Evolutionary conservation across 2,888 invertebrate genomes (phyloP).

Genomic region (Fissipunctia ypsillon): DNA sequence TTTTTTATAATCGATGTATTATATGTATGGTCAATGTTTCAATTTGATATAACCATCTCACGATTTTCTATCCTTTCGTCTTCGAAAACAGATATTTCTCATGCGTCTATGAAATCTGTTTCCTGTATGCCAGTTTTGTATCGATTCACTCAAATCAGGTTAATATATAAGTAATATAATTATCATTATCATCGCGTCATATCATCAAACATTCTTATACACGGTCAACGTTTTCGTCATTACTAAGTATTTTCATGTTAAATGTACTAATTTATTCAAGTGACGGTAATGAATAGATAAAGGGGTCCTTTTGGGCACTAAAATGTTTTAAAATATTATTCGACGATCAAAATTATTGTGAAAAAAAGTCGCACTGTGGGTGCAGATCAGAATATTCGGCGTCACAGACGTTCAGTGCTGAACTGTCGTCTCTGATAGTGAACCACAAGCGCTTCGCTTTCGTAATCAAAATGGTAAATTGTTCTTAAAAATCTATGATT

Average conservation of each 20-base stretch:
- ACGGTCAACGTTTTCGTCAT: constrained; percentile 61
- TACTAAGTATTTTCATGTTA: constrained; percentile 67
- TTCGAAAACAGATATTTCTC: constrained; percentile 16
- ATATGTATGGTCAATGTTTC: constrained; percentile 37
- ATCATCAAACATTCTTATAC: constrained; percentile 61
- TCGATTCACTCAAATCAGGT: constrained; percentile 22
- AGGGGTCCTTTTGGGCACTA: constrained; percentile 68
- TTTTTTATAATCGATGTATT: constrained; percentile 30
- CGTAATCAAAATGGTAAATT: constrained; percentile 39
- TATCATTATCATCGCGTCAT: constrained; percentile 60
- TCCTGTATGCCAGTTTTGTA: constrained; percentile 7
- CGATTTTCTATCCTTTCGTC: constrained; percentile 20
- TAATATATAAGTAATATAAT: constrained; percentile 45
- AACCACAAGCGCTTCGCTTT: constrained; percentile 31
- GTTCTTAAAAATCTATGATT: constrained; percentile 47
- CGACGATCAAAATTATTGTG: constrained; percentile 21
- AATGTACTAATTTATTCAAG: constrained; percentile 68
- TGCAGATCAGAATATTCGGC: constrained; percentile 2
- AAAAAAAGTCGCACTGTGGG: constrained; percentile 23
- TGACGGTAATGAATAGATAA: constrained; percentile 70
- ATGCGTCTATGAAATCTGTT: constrained; percentile 19
- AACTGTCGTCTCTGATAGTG: constrained; percentile 17
- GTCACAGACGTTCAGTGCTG: constrained; percentile 26
- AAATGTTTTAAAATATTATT: constrained; percentile 56
- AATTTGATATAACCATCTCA: constrained; percentile 18